A percentile compares a stretch with the other conserved stretches of the same genome.
Evolutionary conservation across 2,113 vertebrate species (phyloP).

Genomic region (Sebastes fasciatus): DNA sequence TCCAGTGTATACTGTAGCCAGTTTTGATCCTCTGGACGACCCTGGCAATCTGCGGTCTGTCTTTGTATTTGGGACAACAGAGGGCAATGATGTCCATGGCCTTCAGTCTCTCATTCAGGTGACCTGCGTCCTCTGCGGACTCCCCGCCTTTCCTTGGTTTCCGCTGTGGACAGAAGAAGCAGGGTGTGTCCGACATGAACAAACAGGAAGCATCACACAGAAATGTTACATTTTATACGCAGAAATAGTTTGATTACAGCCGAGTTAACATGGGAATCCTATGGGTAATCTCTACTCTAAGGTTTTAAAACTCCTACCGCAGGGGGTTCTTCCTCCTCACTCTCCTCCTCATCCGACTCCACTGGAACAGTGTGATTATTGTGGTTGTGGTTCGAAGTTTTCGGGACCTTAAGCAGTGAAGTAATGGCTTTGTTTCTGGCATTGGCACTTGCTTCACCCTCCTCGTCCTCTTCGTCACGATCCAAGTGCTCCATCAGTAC

Average conservation of each 20-base stretch:
- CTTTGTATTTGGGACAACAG: slow-evolving; percentile 99
- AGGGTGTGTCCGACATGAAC: slow-evolving; percentile 64
- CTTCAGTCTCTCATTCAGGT: slow-evolving; percentile 94
- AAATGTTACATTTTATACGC: not conserved
- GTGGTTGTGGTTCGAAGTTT: slow-evolving; percentile 91
- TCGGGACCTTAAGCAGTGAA: slow-evolving; percentile 91
- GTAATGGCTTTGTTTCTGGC: slow-evolving; percentile 98
- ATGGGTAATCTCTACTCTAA: not conserved
- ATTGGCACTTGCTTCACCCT: slow-evolving; percentile 94
- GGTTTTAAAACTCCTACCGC: slow-evolving; percentile 81
- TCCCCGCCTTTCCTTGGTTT: slow-evolving; percentile 92
- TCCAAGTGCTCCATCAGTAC: slow-evolving; percentile 97
- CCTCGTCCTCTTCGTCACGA: slow-evolving; percentile 81
- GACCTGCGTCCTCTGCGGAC: slow-evolving; percentile 91
- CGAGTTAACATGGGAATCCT: not conserved
- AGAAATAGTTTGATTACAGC: not conserved
- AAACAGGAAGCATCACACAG: not conserved
- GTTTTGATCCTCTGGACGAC: slow-evolving; percentile 96
- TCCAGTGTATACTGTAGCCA: slow-evolving; percentile 99
- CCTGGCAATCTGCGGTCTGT: slow-evolving; percentile 97
- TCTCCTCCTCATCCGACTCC: slow-evolving; percentile 95
- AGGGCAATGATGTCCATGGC: slow-evolving; percentile 97
- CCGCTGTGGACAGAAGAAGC: slow-evolving; percentile 79
- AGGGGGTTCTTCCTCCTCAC: slow-evolving; percentile 92
- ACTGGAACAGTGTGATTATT: slow-evolving; percentile 89